Percentiles rank a stretch among this genome's conserved stretches.
Evolutionary conservation across 2,113 vertebrate genomes (phyloP).

Genomic region (Tautogolabrus adspersus): DNA sequence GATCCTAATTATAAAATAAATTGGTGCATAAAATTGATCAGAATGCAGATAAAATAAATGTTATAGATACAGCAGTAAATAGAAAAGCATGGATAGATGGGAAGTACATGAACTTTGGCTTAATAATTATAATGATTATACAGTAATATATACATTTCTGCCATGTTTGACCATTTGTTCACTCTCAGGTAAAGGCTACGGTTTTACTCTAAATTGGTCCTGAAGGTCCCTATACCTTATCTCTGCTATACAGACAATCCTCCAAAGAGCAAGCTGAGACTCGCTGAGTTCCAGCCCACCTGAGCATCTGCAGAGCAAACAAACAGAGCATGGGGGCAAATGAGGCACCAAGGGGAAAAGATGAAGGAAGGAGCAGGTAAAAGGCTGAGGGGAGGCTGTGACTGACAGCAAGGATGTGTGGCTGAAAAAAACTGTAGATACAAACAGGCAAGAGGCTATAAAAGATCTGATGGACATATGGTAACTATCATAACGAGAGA

Average conservation of each 20-base stretch:
- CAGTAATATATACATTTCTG: no score
- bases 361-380: conserved; percentile 31
- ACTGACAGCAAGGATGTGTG: conserved; percentile 52
- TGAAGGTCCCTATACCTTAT: conserved; percentile 32
- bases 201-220: conserved; percentile 39
- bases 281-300: conserved; percentile 65
- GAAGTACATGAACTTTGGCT: neutral
- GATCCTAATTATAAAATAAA: no score
- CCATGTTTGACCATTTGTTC: neutral
- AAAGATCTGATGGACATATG: neutral
- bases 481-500: neutral
- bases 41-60: no score
- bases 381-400: conserved; percentile 51
- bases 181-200: neutral
- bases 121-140: neutral
- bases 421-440: conserved; percentile 10
- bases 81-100: no score
- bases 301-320: conserved; percentile 76
- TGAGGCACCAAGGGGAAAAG: conserved; percentile 41
- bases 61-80: no score
- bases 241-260: conserved; percentile 31
- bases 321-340: conserved; percentile 52
- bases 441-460: neutral
- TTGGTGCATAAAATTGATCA: no score
- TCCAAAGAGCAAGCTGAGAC: conserved; percentile 21